These are phyloP conservation scores for Synergus itoensis DNA, from an alignment of 2,888 invertebrate species.

Conservation along the genomic window DNA sequence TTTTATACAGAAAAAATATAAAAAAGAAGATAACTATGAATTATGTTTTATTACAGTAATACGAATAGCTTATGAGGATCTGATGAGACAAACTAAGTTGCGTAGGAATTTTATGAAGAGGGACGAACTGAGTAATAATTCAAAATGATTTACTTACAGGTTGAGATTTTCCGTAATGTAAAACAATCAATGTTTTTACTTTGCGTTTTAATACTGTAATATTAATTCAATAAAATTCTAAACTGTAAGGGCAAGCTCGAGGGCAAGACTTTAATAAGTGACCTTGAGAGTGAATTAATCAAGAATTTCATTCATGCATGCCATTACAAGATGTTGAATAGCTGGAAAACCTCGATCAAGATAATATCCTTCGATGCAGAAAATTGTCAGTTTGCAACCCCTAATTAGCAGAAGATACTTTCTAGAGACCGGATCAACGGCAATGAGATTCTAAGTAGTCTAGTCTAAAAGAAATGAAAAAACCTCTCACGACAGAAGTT, in stretches of 20 bases:
- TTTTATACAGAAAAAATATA: too few relatives aligned
- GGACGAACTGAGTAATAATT: neutral
- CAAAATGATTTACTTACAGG: neutral
- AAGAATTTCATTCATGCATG: neutral
- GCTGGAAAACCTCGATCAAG: neutral
- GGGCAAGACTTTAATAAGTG: too few relatives aligned
- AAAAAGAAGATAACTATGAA: neutral
- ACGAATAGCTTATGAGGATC: neutral
- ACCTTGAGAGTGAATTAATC: neutral
- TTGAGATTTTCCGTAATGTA: too few relatives aligned
- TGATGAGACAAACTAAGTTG: neutral
- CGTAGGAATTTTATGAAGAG: neutral
- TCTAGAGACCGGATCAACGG: neutral
- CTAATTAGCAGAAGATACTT: constrained; percentile 21
- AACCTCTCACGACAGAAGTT: neutral
- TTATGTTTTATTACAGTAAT: neutral
- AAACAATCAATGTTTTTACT: too few relatives aligned
- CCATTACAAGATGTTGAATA: neutral
- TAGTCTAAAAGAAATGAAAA: neutral
- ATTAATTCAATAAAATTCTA: too few relatives aligned
- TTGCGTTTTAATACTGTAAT: too few relatives aligned
- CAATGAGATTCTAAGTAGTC: neutral
- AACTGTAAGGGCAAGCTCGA: too few relatives aligned
- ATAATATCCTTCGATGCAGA: neutral
- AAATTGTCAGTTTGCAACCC: constrained; percentile 3